These are phyloP conservation scores for Sternotherus odoratus DNA, from an alignment of 2,797 vertebrate genomes.

Conservation along the genomic window DNA sequence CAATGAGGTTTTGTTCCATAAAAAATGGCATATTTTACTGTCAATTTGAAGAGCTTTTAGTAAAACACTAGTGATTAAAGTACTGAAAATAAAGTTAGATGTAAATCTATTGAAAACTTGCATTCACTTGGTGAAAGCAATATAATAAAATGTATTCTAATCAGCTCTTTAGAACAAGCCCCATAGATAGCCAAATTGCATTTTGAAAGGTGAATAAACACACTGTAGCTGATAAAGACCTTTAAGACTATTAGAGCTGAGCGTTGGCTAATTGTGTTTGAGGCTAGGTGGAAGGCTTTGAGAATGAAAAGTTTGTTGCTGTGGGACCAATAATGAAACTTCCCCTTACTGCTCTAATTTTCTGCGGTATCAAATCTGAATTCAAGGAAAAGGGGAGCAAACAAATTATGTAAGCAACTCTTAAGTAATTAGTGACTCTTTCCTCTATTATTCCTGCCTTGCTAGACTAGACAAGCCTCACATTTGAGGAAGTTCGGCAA, in stretches of 20 bases:
- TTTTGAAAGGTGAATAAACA: background rate
- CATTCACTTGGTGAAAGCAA: background rate
- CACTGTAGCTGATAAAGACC: slow-evolving; percentile 3
- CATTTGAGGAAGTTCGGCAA: slow-evolving; percentile 12
- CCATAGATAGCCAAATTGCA: background rate
- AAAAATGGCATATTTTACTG: slow-evolving; percentile 11
- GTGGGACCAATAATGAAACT: background rate
- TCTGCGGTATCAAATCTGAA: background rate
- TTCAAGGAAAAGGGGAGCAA: slow-evolving; percentile 25
- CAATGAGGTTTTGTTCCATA: slow-evolving; percentile 9
- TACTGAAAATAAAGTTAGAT: background rate
- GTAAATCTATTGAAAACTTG: background rate
- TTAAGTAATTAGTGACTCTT: slow-evolving; percentile 39
- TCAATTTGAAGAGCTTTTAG: slow-evolving; percentile 20
- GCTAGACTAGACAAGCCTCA: background rate
- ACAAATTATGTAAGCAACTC: background rate
- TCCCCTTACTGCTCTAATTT: background rate
- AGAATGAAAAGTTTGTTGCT: background rate
- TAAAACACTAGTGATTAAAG: slow-evolving; percentile 6
- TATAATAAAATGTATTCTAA: slow-evolving; percentile 37
- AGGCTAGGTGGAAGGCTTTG: background rate
- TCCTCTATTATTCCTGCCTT: background rate
- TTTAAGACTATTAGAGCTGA: slow-evolving; percentile 17
- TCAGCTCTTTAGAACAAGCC: slow-evolving; percentile 12
- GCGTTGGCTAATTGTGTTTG: slow-evolving; percentile 28